phyloP scores from a whole-genome alignment of 1,140 invertebrate species.

The Bombus soroeensis region DNA sequence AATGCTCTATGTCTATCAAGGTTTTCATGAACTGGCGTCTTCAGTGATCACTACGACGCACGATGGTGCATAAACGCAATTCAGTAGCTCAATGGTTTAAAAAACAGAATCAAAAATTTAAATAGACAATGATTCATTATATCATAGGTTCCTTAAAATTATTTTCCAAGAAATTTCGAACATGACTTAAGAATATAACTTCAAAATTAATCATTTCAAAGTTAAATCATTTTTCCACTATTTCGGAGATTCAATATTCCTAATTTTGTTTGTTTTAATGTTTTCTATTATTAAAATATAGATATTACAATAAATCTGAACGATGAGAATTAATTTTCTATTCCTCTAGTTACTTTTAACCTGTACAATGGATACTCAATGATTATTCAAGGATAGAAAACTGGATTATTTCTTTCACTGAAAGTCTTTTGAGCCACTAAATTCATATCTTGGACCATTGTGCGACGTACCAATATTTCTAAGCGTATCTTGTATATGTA shows the following conservation, averaged over 20 bases:
- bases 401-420: not conserved
- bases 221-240: not conserved
- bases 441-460: not conserved
- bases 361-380: too few species aligned
- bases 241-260: not conserved
- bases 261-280: not conserved
- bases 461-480: not conserved
- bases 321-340: not conserved
- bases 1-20: too few species aligned
- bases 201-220: not conserved
- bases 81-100: not conserved
- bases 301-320: not conserved
- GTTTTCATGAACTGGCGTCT: not conserved
- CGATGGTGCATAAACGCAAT: not conserved
- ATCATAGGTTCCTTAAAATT: not conserved
- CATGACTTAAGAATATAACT: too few species aligned
- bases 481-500: slow-evolving; percentile 42
- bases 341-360: not conserved
- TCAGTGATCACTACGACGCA: not conserved
- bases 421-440: not conserved
- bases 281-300: too few species aligned
- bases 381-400: not conserved
- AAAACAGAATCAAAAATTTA: not conserved
- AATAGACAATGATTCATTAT: not conserved
- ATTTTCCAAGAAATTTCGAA: not conserved